These are phyloP conservation scores for Carettochelys insculpta DNA, from an alignment of 2,113 vertebrate genomes.

Conservation along the genomic window DNA sequence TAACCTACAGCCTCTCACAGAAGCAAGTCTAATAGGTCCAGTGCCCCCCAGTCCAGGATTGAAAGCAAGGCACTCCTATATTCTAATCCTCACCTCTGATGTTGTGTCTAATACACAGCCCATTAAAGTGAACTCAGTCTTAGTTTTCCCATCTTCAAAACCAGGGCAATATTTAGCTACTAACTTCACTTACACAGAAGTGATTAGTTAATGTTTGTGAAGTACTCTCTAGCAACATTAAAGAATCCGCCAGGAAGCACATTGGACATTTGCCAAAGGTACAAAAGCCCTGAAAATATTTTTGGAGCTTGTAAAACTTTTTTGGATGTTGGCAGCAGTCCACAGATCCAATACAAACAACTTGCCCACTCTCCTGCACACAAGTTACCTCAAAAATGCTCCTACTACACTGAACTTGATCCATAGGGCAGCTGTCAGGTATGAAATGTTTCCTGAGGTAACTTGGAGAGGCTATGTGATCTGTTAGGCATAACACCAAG, in stretches of 20 bases:
- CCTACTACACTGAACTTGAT: background rate
- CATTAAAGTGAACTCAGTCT: conserved; percentile 7
- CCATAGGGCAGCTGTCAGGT: background rate
- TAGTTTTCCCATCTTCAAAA: background rate
- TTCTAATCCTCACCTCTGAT: background rate
- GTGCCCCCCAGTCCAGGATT: background rate
- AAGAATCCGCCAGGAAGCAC: background rate
- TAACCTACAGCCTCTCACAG: background rate
- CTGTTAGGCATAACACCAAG: background rate
- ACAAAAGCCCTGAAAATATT: background rate
- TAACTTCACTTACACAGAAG: background rate
- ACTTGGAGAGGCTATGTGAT: background rate
- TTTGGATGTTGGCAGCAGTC: background rate
- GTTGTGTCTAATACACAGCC: background rate
- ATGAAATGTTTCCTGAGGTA: background rate
- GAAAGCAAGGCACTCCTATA: background rate
- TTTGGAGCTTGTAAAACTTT: background rate
- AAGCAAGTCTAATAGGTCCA: background rate
- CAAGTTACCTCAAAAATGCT: background rate
- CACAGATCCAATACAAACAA: background rate
- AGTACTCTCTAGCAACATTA: background rate
- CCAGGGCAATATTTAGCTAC: background rate
- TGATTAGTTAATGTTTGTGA: background rate
- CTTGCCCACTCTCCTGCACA: background rate
- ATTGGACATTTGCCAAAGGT: background rate